Evolutionary conservation across 1,140 invertebrate genomes (phyloP), one percentile per base, ranked within the genome.

Genomic region (Zaprionus davidi): DNA sequence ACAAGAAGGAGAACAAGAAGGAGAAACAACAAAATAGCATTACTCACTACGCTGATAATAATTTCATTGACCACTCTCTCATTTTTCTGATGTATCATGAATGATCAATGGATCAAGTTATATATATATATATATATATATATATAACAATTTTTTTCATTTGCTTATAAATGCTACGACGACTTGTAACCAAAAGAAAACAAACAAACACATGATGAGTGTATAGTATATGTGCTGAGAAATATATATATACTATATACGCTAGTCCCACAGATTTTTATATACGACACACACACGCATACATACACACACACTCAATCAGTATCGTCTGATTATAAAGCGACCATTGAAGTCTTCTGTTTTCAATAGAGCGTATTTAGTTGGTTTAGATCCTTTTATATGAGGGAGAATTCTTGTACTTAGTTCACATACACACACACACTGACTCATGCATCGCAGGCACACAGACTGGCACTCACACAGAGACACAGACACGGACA

Each of bases 381-480:
- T 69, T 69, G 22, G 46, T 46, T 59, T 67, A 55, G 53, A 63
- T 7, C 26, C 38, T 76, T 68, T 76, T 22, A 66, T 66, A 62
- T 38, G 60, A 56, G 57, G 67, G 53, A 57, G 81, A 65, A 77
- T 83, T 69, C 77, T 83, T 70, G 83, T 87, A 87, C 83, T 87
- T 87, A 87, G 81, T 78, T 83, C 80, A 72, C 44, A 68, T 69
- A 34, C 78, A 79, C 73, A 64, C 38, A n/a, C 41, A 59, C 36
- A 78, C 22, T 63, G 69, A 70, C 66, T 69, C 41, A 36, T 58
- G 67, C 65, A 59, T 41, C 46, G 64, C 46, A 22, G 46, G 46
- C 46, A 51, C 46, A 60, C 28, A 51, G 53, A 57, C 65, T 67
- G 65, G 65, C 56, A 78, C 56, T 31, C 38, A 41, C 46, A 51